Evolutionary conservation across 1,140 invertebrate species (phyloP), one percentile per base, ranked within the genome.

Genomic region (Cataglyphis hispanica): DNA sequence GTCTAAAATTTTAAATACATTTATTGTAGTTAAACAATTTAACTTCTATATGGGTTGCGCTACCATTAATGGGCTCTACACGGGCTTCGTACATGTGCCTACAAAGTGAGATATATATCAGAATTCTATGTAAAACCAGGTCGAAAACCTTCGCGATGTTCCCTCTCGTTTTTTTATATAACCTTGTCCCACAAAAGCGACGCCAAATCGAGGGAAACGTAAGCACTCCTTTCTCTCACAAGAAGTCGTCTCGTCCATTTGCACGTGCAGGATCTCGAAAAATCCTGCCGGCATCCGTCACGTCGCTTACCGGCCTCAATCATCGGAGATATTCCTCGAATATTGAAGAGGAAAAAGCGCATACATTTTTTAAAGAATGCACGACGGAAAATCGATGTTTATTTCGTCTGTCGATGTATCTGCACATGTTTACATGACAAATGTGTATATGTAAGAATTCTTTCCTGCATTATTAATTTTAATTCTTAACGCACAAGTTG

Each of bases 101-200:
- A 63, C 7, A 7, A 50, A 64, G n/a, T 53, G 6, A 34, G 22
- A 78, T 78, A 43, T 50, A 37, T 43, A 69, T 80, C 77, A 56
- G 76, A 22, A 34, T 78, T 56, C 61, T 43, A 50, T 16, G 16
- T 80, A 64, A 80, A 80, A 80, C 22, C 69, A 75, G 80, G 80
- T 84, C 80, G 37, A 84, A 84, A 84, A 84, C 69, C 80, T 74
- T 69, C 11, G 37, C 22, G 19, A 19, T 83, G 34, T n/a, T 16
- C 67, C 25, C 34, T 27, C n/a, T 46, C 40, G 40, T 31, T 3
- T 31, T 31, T 56, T 75, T 84, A 40, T 40, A 46, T 74, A 75
- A 84, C 80, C 80, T 83, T 83, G 80, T 83, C 66, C 80, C 70
- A 84, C 69, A 84, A 84, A 84, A n/a, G 40, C 3, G 37, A 37